These are phyloP conservation scores for Syngnathus scovelli DNA, from an alignment of 2,113 vertebrate species.

Conservation along the genomic window DNA sequence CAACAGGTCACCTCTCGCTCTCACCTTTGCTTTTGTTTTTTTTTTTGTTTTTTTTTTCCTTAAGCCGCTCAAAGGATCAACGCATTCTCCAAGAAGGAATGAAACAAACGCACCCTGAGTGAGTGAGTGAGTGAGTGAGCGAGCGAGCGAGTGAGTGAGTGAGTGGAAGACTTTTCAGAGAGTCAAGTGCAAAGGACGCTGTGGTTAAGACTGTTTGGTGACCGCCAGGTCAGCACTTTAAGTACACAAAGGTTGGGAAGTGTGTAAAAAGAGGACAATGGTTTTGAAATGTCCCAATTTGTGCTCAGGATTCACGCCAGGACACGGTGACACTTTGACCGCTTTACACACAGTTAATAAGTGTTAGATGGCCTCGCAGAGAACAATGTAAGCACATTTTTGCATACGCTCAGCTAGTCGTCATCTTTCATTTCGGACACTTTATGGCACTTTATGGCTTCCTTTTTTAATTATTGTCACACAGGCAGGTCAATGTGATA, in stretches of 20 bases:
- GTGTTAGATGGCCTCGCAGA: background rate
- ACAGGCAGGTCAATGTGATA: background rate
- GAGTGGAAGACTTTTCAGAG: background rate
- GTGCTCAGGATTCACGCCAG: too few relatives aligned
- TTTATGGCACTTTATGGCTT: background rate
- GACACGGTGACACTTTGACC: background rate
- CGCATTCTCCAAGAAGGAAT: constrained; percentile 7
- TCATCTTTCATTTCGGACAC: background rate
- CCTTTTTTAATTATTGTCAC: constrained; percentile 2
- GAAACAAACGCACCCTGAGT: background rate
- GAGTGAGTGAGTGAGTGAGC: too few relatives aligned
- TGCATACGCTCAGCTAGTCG: background rate
- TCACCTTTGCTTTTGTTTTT: background rate
- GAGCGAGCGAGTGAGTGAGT: background rate
- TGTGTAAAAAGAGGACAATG: background rate
- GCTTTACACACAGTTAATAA: background rate
- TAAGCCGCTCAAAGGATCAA: constrained; percentile 26
- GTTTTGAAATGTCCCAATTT: too few relatives aligned
- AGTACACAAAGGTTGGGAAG: too few relatives aligned
- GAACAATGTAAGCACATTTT: background rate
- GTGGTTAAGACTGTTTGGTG: background rate
- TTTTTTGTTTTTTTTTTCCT: constrained; percentile 16
- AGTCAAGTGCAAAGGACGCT: background rate
- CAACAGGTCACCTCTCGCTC: constrained; percentile 23
- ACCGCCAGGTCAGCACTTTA: background rate